Evolutionary conservation across 64 coral and sea anemone species (phyloP).

Genomic region (Montipora sp.): DNA sequence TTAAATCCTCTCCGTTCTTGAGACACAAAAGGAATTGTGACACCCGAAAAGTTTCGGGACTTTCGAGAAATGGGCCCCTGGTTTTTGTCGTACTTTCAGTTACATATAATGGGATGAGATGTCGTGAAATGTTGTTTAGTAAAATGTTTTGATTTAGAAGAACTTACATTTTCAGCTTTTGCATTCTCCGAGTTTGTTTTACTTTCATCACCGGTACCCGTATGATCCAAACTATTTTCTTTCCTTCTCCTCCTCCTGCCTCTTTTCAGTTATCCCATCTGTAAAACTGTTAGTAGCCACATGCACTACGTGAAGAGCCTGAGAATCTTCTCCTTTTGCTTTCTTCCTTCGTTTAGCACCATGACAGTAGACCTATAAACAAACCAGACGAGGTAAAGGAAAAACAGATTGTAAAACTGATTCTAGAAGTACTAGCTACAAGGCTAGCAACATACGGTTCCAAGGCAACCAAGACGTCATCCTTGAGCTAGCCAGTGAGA

Average conservation of each 20-base stretch:
- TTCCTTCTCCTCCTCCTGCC: background rate
- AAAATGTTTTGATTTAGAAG: background rate
- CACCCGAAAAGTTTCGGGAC: no score
- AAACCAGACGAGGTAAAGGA: background rate
- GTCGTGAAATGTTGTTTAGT: no score
- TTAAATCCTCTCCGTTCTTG: no score
- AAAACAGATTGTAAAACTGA: background rate
- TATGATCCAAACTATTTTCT: no score
- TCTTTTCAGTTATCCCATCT: background rate
- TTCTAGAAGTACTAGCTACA: background rate
- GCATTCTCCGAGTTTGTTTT: background rate
- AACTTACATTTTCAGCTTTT: background rate
- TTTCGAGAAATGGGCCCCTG: no score
- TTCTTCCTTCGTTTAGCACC: conserved; percentile 41
- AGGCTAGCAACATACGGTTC: no score
- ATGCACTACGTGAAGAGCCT: background rate
- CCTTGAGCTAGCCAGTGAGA: no score
- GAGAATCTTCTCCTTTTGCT: conserved; percentile 1
- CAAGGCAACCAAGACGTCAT: no score
- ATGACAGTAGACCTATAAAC: conserved; percentile 42
- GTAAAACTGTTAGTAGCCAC: conserved; percentile 1
- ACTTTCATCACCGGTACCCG: background rate
- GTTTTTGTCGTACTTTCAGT: no score
- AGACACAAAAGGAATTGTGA: no score
- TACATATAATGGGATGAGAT: no score